A percentile compares a stretch with the other conserved stretches of the same genome.
These are phyloP conservation scores for Lottia gigantea DNA, from an alignment of 2,888 invertebrate genomes.

Conservation along the genomic window DNA sequence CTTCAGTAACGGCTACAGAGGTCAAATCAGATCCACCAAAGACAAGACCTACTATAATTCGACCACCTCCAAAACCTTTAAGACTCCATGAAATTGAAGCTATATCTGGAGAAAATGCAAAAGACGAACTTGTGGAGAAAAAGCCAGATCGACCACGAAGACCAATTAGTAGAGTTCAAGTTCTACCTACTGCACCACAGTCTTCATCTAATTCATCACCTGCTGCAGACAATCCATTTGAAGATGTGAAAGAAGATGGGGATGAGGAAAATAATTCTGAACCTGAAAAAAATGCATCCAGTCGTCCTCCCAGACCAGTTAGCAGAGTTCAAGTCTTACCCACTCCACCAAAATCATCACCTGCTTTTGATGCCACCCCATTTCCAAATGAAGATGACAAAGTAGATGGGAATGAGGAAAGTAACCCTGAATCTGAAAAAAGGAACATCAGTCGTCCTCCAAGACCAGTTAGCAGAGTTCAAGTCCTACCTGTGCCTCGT, in stretches of 20 bases:
- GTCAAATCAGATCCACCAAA: background rate
- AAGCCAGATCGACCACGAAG: background rate
- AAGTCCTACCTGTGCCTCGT: background rate
- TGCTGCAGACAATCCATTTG: background rate
- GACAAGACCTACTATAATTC: conserved; percentile 47
- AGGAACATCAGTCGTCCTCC: background rate
- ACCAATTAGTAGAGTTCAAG: background rate
- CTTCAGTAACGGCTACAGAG: background rate
- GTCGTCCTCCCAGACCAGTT: background rate
- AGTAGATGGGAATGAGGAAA: too few relatives aligned
- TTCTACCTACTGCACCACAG: conserved; percentile 3
- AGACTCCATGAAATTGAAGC: background rate
- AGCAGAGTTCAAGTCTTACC: background rate
- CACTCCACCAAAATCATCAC: conserved; percentile 1
- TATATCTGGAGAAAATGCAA: background rate
- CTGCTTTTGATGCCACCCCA: background rate
- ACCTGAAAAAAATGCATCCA: background rate
- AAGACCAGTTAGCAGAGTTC: background rate
- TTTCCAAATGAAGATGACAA: background rate
- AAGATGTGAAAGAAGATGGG: too few relatives aligned
- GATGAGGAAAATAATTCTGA: conserved; percentile 7
- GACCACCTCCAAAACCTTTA: conserved; percentile 31
- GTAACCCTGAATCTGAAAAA: background rate
- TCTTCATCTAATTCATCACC: conserved; percentile 8
- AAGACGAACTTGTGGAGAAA: conserved; percentile 3